phyloP scores from a whole-genome alignment of 2,113 vertebrate genomes.

The Abramis brama region DNA sequence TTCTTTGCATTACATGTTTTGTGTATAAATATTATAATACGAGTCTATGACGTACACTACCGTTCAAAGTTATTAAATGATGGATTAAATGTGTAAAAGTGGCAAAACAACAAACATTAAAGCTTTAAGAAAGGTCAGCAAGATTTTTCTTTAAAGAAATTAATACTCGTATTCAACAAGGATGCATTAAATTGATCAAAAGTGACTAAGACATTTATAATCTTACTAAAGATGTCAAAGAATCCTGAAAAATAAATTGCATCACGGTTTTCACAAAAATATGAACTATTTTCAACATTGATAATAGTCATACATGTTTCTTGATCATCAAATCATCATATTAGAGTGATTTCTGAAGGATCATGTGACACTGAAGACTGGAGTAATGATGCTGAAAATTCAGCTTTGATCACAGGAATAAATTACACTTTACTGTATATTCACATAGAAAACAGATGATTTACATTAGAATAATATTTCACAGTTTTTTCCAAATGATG shows the following conservation, averaged over 20 bases:
- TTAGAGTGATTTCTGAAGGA: background rate
- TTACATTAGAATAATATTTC: background rate
- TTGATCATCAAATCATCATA: background rate
- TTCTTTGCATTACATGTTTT: background rate
- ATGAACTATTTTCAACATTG: background rate
- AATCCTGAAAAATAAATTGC: background rate
- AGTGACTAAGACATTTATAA: too few relatives aligned
- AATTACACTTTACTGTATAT: background rate
- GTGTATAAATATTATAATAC: background rate
- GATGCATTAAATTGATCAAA: too few relatives aligned
- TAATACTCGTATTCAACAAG: background rate
- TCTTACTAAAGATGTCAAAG: too few relatives aligned
- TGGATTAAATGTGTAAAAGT: too few relatives aligned
- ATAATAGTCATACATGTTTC: background rate
- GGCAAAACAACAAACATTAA: too few relatives aligned
- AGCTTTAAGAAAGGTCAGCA: too few relatives aligned
- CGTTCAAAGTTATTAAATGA: too few relatives aligned
- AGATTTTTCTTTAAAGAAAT: background rate
- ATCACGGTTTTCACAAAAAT: background rate
- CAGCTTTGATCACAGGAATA: background rate
- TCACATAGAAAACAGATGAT: background rate
- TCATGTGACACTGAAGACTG: slow-evolving; percentile 10
- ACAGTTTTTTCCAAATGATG: background rate
- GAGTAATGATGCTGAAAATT: background rate
- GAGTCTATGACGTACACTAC: background rate